Evolutionary conservation across 30 jellyfish, hydroid and myxozoan species (phyloP).

Genomic region (Phacellophora camtschatica): DNA sequence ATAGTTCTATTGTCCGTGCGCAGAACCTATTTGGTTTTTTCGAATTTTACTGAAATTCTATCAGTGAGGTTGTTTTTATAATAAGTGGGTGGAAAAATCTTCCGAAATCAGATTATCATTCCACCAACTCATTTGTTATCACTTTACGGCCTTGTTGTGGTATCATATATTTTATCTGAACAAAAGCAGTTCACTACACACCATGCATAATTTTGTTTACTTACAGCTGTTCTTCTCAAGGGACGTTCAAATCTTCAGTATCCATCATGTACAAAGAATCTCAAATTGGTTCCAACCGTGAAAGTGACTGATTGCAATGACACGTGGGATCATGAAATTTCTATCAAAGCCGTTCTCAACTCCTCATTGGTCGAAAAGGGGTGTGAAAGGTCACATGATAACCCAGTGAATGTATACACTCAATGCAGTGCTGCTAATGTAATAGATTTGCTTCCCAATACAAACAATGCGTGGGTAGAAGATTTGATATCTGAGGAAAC

Average conservation of each 20-base stretch:
- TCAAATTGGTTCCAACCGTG: slow-evolving; percentile 22
- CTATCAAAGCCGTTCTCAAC: slow-evolving; percentile 52
- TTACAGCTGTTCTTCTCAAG: neutral
- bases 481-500: slow-evolving; percentile 51
- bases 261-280: slow-evolving; percentile 58
- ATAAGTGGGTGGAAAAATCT: too few relatives aligned
- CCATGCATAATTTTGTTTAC: neutral
- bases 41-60: too few relatives aligned
- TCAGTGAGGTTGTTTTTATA: too few relatives aligned
- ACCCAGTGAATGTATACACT: slow-evolving; percentile 6
- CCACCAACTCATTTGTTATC: too few relatives aligned
- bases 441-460: slow-evolving; percentile 53
- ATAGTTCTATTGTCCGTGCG: too few relatives aligned
- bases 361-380: slow-evolving; percentile 69
- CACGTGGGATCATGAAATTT: slow-evolving; percentile 36
- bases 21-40: too few relatives aligned
- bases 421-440: slow-evolving; percentile 55
- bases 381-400: slow-evolving; percentile 64
- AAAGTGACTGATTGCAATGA: slow-evolving; percentile 35
- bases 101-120: too few relatives aligned
- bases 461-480: slow-evolving; percentile 47
- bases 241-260: slow-evolving; percentile 1
- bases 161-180: too few relatives aligned
- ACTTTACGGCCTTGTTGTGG: too few relatives aligned
- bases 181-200: neutral